These are phyloP conservation scores for Rotaria socialis DNA, from an alignment of 2,888 invertebrate genomes.

Conservation along the genomic window DNA sequence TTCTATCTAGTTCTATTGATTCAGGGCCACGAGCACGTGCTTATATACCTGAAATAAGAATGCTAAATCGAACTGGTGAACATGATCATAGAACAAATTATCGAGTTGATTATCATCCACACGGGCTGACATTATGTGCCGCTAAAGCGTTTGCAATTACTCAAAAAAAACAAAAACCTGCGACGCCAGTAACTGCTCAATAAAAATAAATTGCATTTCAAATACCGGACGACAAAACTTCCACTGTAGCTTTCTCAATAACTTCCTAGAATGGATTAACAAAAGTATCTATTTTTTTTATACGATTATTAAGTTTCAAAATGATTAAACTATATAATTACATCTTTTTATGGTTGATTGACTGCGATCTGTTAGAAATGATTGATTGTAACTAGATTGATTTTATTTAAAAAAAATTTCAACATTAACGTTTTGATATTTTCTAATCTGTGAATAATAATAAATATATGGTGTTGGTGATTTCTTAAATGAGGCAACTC, in stretches of 20 bases:
- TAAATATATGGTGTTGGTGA: too few species aligned
- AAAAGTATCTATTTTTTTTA: neutral
- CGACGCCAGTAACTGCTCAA: neutral
- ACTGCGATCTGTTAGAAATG: neutral
- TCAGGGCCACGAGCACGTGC: neutral
- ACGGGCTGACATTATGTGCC: constrained; percentile 42
- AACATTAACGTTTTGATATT: too few species aligned
- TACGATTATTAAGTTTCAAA: neutral
- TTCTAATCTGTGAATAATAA: too few species aligned
- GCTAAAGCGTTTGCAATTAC: constrained; percentile 43
- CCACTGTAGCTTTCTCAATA: neutral
- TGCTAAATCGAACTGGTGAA: neutral
- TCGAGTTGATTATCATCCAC: constrained; percentile 27
- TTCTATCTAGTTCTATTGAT: neutral
- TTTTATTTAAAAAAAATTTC: too few species aligned
- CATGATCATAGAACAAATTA: constrained; percentile 39
- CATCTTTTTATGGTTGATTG: neutral
- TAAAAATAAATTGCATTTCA: neutral
- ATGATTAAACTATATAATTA: neutral
- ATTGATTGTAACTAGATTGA: too few species aligned
- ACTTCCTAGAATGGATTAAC: neutral
- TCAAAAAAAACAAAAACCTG: neutral
- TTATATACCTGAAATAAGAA: neutral
- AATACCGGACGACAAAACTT: too few species aligned
- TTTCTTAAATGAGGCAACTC: too few species aligned